These are phyloP conservation scores for Hirundo rustica DNA, from an alignment of 2,797 vertebrate species.

Conservation along the genomic window DNA sequence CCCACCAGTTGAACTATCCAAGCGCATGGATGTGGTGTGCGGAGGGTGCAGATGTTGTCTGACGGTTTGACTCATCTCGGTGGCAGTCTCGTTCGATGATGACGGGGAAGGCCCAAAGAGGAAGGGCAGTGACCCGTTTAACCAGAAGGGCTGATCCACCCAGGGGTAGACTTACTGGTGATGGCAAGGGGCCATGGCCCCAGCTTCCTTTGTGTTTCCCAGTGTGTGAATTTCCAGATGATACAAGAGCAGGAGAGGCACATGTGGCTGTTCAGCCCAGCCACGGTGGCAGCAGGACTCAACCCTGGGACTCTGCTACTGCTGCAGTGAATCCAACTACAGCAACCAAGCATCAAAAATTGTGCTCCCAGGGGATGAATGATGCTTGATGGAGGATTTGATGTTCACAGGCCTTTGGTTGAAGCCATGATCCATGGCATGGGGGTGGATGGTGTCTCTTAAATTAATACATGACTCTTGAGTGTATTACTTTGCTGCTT, in stretches of 20 bases:
- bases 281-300: background rate
- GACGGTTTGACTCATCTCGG: slow-evolving; percentile 58
- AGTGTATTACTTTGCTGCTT: background rate
- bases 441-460: background rate
- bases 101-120: slow-evolving; percentile 66
- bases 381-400: background rate
- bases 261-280: fast-evolving
- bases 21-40: background rate
- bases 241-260: background rate
- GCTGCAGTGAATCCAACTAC: background rate
- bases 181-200: background rate
- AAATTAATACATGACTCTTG: background rate
- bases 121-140: slow-evolving; percentile 69
- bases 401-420: background rate
- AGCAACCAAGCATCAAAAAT: background rate
- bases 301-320: background rate
- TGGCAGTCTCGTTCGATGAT: slow-evolving; percentile 50
- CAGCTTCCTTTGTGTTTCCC: background rate
- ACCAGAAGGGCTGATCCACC: slow-evolving; percentile 58
- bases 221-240: background rate
- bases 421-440: background rate
- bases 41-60: slow-evolving; percentile 57
- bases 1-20: slow-evolving; percentile 15
- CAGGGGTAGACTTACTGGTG: slow-evolving; percentile 8
- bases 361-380: background rate